Percentiles rank a stretch among this genome's conserved stretches.
Conservation (phyloP, 2,888 invertebrate species). For the Brachyopa scutellaris region DNA sequence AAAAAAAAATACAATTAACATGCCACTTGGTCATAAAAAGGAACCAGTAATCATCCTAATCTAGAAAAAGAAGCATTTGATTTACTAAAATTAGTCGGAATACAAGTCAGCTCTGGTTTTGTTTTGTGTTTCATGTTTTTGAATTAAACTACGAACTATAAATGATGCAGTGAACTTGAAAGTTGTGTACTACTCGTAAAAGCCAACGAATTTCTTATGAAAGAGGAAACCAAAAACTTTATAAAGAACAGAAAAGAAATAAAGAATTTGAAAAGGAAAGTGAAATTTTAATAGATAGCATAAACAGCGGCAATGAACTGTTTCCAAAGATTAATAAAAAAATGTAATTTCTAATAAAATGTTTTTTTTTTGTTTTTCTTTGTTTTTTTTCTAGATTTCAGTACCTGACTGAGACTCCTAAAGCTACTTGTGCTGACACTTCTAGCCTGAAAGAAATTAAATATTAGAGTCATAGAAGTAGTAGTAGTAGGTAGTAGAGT, state of each 20-base stretch:
- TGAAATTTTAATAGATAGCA: slow-evolving; percentile 68
- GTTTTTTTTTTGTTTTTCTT: slow-evolving; percentile 33
- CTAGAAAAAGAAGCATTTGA: slow-evolving; percentile 29
- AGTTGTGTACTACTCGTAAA: slow-evolving; percentile 18
- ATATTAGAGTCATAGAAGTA: slow-evolving; percentile 75
- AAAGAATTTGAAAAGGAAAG: slow-evolving; percentile 18
- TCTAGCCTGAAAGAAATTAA: slow-evolving; percentile 88
- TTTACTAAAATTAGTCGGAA: slow-evolving; percentile 17
- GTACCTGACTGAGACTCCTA: slow-evolving; percentile 94
- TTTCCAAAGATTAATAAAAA: slow-evolving; percentile 13
- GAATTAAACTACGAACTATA: slow-evolving; percentile 17
- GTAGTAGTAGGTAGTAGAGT: slow-evolving; percentile 67
- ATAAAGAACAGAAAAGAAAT: slow-evolving; percentile 12
- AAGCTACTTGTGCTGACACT: slow-evolving; percentile 95
- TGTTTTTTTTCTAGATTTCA: slow-evolving; percentile 75
- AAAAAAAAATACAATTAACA: not conserved
- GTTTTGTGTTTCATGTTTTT: not conserved
- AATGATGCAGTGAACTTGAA: slow-evolving; percentile 62
- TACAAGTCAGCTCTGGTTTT: slow-evolving; percentile 1
- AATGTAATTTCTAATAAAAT: slow-evolving; percentile 66
- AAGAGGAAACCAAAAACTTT: slow-evolving; percentile 48
- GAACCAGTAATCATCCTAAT: slow-evolving; percentile 22
- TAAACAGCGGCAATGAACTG: slow-evolving; percentile 69
- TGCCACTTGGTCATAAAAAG: slow-evolving; percentile 8
- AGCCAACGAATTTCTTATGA: too few species aligned